A percentile compares a stretch with the other conserved stretches of the same genome.
Conservation (phyloP, 2,888 invertebrate genomes). For the Eupithecia subfuscata region DNA sequence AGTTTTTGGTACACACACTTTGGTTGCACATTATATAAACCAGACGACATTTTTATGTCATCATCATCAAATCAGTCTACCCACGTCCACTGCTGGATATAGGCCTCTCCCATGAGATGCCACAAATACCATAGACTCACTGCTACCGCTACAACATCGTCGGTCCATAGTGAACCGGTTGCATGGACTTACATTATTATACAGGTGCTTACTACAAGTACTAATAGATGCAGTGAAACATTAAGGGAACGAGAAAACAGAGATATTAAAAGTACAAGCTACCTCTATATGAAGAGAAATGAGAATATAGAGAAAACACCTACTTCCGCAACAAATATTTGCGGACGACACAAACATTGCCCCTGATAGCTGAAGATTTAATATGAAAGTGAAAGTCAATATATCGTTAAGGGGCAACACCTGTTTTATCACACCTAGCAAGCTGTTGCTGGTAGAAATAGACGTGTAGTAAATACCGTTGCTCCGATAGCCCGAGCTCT, state of each 20-base stretch:
- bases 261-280: neutral
- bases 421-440: slow-evolving; percentile 2
- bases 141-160: neutral
- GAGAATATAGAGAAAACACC: neutral
- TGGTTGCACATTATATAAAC: too few species aligned
- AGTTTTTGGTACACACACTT: too few species aligned
- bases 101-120: neutral
- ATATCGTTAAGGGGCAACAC: slow-evolving; percentile 1
- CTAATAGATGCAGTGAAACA: neutral
- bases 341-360: neutral
- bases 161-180: neutral
- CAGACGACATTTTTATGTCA: neutral
- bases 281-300: neutral
- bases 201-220: neutral
- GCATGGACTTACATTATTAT: neutral
- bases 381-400: slow-evolving; percentile 10
- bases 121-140: neutral
- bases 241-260: neutral
- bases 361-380: slow-evolving; percentile 6
- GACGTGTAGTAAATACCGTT: slow-evolving; percentile 11
- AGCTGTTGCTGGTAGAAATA: slow-evolving; percentile 4
- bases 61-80: neutral
- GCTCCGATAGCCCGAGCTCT: slow-evolving; percentile 3
- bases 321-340: neutral
- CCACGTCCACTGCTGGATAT: neutral